phyloP scores from a whole-genome alignment of 2,888 invertebrate genomes.

The Megaustenia siamemsis region DNA sequence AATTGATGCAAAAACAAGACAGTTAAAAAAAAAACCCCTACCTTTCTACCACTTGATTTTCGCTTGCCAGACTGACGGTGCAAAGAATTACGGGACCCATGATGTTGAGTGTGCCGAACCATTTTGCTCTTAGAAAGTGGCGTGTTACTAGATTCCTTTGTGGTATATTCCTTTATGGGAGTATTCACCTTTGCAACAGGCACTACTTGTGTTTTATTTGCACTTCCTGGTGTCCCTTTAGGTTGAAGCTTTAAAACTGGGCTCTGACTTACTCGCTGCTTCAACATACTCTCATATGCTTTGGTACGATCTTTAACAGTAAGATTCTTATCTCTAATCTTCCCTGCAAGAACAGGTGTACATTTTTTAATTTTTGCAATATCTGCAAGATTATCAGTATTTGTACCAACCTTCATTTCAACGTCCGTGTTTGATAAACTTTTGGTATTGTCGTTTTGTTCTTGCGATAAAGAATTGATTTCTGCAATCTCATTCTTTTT shows the following conservation, averaged over 20 bases:
- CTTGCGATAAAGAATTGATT: too few relatives aligned
- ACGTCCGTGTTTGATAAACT: not conserved
- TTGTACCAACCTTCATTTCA: not conserved
- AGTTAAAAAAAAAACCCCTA: not conserved
- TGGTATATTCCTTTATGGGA: not conserved
- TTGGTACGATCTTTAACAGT: slow-evolving; percentile 44
- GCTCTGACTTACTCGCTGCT: slow-evolving; percentile 1
- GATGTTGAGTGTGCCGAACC: not conserved
- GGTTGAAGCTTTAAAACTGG: not conserved
- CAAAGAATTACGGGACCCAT: not conserved
- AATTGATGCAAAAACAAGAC: not conserved
- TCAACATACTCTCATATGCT: slow-evolving; percentile 41
- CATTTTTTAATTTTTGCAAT: not conserved
- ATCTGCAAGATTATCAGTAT: not conserved
- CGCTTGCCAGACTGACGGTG: not conserved
- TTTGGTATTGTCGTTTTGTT: too few relatives aligned
- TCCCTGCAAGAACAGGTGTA: not conserved
- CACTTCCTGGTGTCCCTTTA: not conserved
- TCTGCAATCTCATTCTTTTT: too few relatives aligned
- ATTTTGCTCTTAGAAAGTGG: not conserved
- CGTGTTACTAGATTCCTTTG: not conserved
- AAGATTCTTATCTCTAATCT: slow-evolving; percentile 22
- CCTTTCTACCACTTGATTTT: not conserved
- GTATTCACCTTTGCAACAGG: not conserved
- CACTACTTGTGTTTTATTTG: not conserved